A percentile compares a stretch with the other conserved stretches of the same genome.
phyloP scores from a whole-genome alignment of 1,140 invertebrate species.

The Chironomus striatipennis region DNA sequence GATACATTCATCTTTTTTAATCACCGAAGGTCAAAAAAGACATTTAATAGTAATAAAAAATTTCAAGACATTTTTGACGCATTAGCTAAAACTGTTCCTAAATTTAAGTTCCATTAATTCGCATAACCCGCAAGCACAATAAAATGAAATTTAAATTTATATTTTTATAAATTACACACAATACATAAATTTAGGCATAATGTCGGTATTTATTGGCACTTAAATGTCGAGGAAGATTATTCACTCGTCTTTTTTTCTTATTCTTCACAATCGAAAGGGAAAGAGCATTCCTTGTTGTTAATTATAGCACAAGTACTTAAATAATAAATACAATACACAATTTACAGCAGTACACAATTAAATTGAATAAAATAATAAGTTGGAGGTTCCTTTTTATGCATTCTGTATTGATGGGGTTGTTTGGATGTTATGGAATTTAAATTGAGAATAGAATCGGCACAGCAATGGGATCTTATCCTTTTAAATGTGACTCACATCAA shows the following conservation, averaged over 20 bases:
- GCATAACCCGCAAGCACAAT: no score
- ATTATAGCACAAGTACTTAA: neutral
- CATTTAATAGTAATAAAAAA: no score
- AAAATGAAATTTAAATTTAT: neutral
- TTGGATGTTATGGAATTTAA: no score
- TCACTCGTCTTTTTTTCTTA: neutral
- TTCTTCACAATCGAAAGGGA: neutral
- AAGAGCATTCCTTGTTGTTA: neutral
- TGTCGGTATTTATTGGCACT: constrained; percentile 7
- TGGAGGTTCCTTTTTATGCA: neutral
- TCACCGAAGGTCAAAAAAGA: no score
- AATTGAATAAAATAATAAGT: neutral
- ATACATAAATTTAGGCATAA: constrained; percentile 14
- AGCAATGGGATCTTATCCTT: no score
- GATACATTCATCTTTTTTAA: no score
- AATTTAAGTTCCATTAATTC: no score
- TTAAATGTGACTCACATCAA: no score
- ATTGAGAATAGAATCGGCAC: no score
- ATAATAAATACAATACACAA: neutral
- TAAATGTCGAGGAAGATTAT: constrained; percentile 13
- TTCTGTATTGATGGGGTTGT: neutral
- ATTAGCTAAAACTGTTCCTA: no score
- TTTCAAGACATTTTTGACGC: no score
- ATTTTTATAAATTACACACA: neutral
- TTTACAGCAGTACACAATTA: neutral